Evolutionary conservation across 2,888 invertebrate genomes (phyloP), one percentile per base, ranked within the genome.

Genomic region (Alsophila aescularia): DNA sequence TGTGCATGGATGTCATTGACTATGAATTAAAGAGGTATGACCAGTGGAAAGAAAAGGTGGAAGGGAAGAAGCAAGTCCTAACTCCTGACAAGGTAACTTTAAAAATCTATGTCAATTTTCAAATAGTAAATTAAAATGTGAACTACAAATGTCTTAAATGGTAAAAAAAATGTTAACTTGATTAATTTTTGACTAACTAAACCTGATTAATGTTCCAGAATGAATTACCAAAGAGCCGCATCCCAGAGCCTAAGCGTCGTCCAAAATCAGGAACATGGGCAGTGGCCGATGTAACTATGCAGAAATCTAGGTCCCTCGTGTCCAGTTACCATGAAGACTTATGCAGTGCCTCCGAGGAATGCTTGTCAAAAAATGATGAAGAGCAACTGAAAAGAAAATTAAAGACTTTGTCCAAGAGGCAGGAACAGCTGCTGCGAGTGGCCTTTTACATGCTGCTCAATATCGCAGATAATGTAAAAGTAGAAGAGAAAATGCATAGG

Each of bases 401-500:
- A 42, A 95, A 96, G 75, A 93, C 94, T 32, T 92, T 98, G 54
- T 96, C 98, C 10, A 96, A 96, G 74, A 98, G 98, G 83, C 99
- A 99, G 81, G 98, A 99, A 75, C 97, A 98, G 77, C 91, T 99
- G 15, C 88, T 99, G 27, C 92, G 98, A 82, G 98, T 98, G 39
- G 96, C 97, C 2, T 97, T 97, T 82, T 98, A 98, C 84, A 93
- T 99, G 78, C 91, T 99, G 49, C 90, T 99, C 43, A 99, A 99
- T 83, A 96, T 99, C 83, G 97, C 99, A 2, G 98, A 98, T 85
- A 99, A 98, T 91, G 94, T 97, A 7, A 96, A 96, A 81, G 96
- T 99, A 2, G 99, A 99, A 86, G 96, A 98, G 85, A 99, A 99
- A 92, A 99, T 99, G 97, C 95, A 97, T 21, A 97, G 97, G 73